phyloP scores from a whole-genome alignment of 2,888 invertebrate species.

The Lasioglossum malachurum region DNA sequence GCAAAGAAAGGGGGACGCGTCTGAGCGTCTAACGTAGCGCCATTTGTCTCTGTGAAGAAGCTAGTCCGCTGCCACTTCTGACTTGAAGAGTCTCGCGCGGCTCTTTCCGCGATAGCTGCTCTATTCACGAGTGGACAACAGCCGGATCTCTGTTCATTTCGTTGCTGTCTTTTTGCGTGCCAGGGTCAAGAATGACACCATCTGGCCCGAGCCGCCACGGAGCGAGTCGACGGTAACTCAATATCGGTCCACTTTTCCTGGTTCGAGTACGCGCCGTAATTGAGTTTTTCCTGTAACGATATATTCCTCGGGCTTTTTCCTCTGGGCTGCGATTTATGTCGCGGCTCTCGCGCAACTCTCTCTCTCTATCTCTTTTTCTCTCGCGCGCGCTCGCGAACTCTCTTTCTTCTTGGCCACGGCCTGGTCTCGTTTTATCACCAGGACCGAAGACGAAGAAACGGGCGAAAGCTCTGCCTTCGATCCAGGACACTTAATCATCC shows the following conservation, averaged over 20 bases:
- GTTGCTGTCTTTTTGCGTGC: constrained; percentile 31
- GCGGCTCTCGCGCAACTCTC: background rate
- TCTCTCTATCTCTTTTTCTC: background rate
- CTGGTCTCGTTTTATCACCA: background rate
- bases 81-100: constrained; percentile 38
- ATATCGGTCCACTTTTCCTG: constrained; percentile 60
- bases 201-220: background rate
- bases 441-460: background rate
- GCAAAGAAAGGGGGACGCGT: background rate
- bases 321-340: constrained; percentile 33
- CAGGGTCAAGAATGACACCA: constrained; percentile 31
- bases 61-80: constrained; percentile 38
- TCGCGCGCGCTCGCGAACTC: too few species aligned
- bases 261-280: constrained; percentile 55
- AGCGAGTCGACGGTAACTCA: constrained; percentile 47
- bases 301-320: constrained; percentile 41
- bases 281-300: constrained; percentile 48
- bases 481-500: constrained; percentile 37
- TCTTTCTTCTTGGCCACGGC: constrained; percentile 21
- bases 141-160: constrained; percentile 33
- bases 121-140: constrained; percentile 56
- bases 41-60: constrained; percentile 31
- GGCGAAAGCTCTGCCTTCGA: background rate
- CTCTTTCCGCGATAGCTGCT: constrained; percentile 50
- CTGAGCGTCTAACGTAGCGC: constrained; percentile 8